Base-by-base conservation (phyloP, 2,113 vertebrate species). In the Aythya baeri region DNA sequence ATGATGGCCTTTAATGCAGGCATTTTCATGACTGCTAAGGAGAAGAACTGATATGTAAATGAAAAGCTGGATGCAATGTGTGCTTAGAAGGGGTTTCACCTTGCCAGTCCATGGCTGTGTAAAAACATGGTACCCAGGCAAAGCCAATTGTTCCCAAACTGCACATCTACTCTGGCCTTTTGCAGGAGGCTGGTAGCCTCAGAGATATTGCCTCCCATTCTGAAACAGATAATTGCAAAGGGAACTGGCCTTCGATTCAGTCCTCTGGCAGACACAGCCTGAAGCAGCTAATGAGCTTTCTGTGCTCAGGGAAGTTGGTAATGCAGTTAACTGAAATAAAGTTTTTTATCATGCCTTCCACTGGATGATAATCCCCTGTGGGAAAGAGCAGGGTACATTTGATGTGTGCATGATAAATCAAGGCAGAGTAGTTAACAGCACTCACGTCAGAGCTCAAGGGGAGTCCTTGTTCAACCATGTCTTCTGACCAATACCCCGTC, bases 121-220 rank as follows among this genome's bases (percentile, higher is more conserved):
- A 17, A 43, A 57, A 15, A 1, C 5, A 9, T 1, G 0, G 43
- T 41, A 52, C 27, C 21, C 26, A 71, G 22, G n/a, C 8, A 84
- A 77, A 93, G 6, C 14, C 11, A 4, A 2, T 9, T 29, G 23
- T 25, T 75, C 34, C n/a, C 34, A 8, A 81, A 26, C 4, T n/a
- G 8, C 15, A 3, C 2, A 2, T 16, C 11, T 4, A 7, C 27
- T 43, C 36, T n/a, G 0, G 3, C 7, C 11, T 0, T 36, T 38
- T 17, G 12, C 59, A 81, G n/a, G 36, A 74, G 17, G 15, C 11
- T 0, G 0, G 46, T 52, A 52, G 49, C 49, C 27, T 52, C n/a
- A 29, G 68, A 38, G 17, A 15, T 10, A 4, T 11, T 38, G 12
- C 9, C 17, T 52, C 50, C 68, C 49, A 38, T 38, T 23, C 18